Conservation (phyloP, 2,888 invertebrate genomes). For the Scelioninae gen. 2 region DNA sequence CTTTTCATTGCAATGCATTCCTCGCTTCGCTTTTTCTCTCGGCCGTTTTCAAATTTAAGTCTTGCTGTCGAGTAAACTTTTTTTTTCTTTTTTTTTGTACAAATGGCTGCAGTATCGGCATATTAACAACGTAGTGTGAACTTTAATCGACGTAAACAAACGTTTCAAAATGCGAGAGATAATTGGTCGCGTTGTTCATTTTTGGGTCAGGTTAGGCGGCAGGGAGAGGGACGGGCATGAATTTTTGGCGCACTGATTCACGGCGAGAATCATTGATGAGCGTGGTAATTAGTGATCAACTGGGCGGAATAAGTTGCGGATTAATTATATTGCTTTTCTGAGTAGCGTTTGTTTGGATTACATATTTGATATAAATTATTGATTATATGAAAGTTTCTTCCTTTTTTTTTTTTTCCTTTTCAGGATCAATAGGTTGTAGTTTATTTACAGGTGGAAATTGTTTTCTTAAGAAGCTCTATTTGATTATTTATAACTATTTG, state of each 20-base stretch:
- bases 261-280: not conserved
- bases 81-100: no score
- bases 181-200: not conserved
- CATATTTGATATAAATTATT: slow-evolving; percentile 11
- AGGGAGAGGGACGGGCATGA: not conserved
- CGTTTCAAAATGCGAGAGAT: not conserved
- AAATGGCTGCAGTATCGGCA: no score
- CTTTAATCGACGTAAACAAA: not conserved
- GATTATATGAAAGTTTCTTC: slow-evolving; percentile 12
- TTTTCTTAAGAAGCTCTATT: slow-evolving; percentile 1
- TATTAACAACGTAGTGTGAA: no score
- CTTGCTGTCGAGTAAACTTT: no score
- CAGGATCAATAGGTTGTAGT: slow-evolving; percentile 24
- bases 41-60: no score
- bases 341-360: slow-evolving; percentile 13
- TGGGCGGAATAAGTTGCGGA: not conserved
- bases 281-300: not conserved
- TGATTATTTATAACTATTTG: no score
- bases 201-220: slow-evolving; percentile 11
- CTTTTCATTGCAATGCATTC: no score
- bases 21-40: no score
- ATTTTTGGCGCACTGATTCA: not conserved
- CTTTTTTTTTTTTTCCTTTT: slow-evolving; percentile 8
- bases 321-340: not conserved
- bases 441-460: slow-evolving; percentile 18